These are phyloP conservation scores for Notothenia rossii DNA, from an alignment of 2,113 vertebrate species.

Conservation along the genomic window DNA sequence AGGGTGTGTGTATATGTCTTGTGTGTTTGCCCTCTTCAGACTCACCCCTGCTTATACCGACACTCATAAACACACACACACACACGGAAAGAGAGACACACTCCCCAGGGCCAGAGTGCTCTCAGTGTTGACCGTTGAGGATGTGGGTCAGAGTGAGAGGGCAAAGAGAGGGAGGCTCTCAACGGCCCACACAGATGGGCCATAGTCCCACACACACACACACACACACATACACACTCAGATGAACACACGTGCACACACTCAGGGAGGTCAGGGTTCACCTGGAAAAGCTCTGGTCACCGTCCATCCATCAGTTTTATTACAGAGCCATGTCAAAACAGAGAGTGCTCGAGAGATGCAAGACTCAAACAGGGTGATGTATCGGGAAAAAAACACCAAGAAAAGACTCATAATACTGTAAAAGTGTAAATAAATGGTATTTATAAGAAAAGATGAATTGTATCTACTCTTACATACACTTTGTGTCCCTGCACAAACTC, in stretches of 20 bases:
- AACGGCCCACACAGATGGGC: slow-evolving; percentile 84
- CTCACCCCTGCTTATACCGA: slow-evolving; percentile 58
- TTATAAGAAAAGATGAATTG: neutral
- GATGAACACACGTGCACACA: slow-evolving; percentile 33
- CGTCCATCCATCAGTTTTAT: slow-evolving; percentile 87
- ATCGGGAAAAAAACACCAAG: neutral
- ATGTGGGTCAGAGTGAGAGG: slow-evolving; percentile 78
- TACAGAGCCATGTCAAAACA: slow-evolving; percentile 69
- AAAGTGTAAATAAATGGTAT: neutral
- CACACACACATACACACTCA: slow-evolving; percentile 41
- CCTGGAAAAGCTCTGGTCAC: slow-evolving; percentile 82
- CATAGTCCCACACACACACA: slow-evolving; percentile 60
- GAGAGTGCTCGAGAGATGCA: slow-evolving; percentile 24
- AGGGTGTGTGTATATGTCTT: slow-evolving; percentile 37
- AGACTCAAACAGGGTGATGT: slow-evolving; percentile 15
- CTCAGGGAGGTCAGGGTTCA: slow-evolving; percentile 84
- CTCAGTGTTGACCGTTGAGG: slow-evolving; percentile 82
- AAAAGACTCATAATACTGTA: neutral
- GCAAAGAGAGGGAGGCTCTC: slow-evolving; percentile 78
- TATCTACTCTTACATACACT: neutral
- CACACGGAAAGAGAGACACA: slow-evolving; percentile 42
- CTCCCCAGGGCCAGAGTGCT: slow-evolving; percentile 72
- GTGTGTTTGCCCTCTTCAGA: slow-evolving; percentile 62
- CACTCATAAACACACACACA: slow-evolving; percentile 57
- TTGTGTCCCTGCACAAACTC: neutral